A percentile compares a stretch with the other conserved stretches of the same genome.
These are phyloP conservation scores for Prosapia bicincta DNA, from an alignment of 2,888 invertebrate species.

Conservation along the genomic window DNA sequence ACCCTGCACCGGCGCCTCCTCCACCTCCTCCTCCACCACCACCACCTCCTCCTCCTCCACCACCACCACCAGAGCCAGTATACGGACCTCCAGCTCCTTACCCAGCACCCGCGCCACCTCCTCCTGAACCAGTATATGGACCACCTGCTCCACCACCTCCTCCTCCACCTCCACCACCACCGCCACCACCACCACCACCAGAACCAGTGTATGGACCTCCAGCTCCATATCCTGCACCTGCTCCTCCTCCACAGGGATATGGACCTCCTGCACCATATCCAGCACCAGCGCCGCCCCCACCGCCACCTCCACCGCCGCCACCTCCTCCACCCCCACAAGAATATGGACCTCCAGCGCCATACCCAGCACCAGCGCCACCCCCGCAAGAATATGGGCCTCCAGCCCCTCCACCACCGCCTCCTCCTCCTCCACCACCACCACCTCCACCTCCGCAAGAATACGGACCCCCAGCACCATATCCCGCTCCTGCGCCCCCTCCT, in stretches of 20 bases:
- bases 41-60: conserved; percentile 24
- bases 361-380: conserved; percentile 15
- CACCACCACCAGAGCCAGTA: conserved; percentile 1
- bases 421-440: conserved; percentile 38
- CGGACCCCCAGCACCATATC: conserved; percentile 34
- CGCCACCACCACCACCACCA: conserved; percentile 27
- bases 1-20: conserved; percentile 35
- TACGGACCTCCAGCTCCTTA: conserved; percentile 34
- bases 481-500: conserved; percentile 21
- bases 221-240: conserved; percentile 28
- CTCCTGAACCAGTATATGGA: conserved; percentile 30
- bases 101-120: conserved; percentile 35
- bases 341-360: conserved; percentile 20
- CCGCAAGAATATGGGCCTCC: conserved; percentile 2
- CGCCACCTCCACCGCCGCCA: conserved; percentile 23
- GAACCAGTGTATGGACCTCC: conserved; percentile 36
- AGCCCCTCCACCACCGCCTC: conserved; percentile 17
- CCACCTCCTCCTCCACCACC: conserved; percentile 31
- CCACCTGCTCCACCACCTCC: conserved; percentile 34
- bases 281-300: conserved; percentile 30
- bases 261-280: conserved; percentile 33
- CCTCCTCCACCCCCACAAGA: conserved; percentile 19
- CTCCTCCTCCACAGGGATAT: conserved; percentile 29
- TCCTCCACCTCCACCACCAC: conserved; percentile 30
- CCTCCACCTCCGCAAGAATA: conserved; percentile 34